phyloP scores from a whole-genome alignment of 2,797 vertebrate genomes.

The Trematomus bernacchii region DNA sequence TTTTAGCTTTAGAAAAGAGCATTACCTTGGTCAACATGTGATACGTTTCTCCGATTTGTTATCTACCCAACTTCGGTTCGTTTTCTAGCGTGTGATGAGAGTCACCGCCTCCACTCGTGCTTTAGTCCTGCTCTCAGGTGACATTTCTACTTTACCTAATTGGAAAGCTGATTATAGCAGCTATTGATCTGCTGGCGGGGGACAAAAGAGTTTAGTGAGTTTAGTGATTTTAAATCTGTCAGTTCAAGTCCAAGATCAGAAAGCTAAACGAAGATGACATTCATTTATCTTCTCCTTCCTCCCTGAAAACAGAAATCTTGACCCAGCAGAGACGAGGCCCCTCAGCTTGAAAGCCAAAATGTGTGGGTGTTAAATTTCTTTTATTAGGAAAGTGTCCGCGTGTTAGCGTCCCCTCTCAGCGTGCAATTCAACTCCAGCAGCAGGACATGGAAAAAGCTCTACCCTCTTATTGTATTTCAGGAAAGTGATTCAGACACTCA shows the following conservation, averaged over 20 bases:
- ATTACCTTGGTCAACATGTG: too few relatives aligned
- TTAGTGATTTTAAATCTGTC: background rate
- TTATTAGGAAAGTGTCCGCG: background rate
- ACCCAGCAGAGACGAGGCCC: slow-evolving; percentile 12
- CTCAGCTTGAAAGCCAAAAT: background rate
- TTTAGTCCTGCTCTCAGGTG: too few relatives aligned
- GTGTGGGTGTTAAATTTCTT: slow-evolving; percentile 6
- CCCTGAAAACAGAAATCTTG: background rate
- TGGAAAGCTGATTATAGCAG: too few relatives aligned
- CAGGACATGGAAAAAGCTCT: background rate
- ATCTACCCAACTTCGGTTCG: too few relatives aligned
- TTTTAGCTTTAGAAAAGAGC: too few relatives aligned
- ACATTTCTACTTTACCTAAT: too few relatives aligned
- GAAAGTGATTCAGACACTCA: background rate
- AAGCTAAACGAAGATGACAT: background rate
- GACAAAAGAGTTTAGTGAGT: too few relatives aligned
- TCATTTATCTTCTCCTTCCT: slow-evolving; percentile 4
- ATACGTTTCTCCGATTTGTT: too few relatives aligned
- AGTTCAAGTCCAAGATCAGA: slow-evolving; percentile 5
- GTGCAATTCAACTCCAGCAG: background rate
- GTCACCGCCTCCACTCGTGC: too few relatives aligned
- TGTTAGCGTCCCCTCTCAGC: slow-evolving; percentile 15
- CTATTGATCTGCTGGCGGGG: too few relatives aligned
- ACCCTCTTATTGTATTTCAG: slow-evolving; percentile 16
- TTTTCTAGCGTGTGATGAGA: too few relatives aligned